Evolutionary conservation across 2,797 vertebrate species (phyloP), one percentile per base, ranked within the genome.

Genomic region (Clarias pachynema): DNA sequence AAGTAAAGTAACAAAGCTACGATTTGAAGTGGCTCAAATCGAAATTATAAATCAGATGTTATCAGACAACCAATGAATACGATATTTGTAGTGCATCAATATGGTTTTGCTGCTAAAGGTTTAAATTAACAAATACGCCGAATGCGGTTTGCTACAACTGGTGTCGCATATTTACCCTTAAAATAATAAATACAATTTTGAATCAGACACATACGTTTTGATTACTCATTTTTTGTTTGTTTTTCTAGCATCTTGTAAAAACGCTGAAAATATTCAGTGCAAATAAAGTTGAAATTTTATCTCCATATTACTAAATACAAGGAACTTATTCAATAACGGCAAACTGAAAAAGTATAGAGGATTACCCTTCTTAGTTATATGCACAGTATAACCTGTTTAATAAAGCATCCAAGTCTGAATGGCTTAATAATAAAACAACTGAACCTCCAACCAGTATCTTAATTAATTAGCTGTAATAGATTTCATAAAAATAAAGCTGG

Each of bases 221-320:
- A 79, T 6, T n/a, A 56, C n/a, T 49, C 10, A 0, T 44, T 86
- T 79, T 29, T 57, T 2, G 8, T 18, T 59, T 40, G 29, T 66
- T 56, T 74, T 57, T 63, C 22, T 66, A 59, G 66, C n/a, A 77
- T 66, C 31, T 84, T 44, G 22, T 49, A 31, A 5, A 79, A 40
- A 63, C 60, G 24, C 63, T 84, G 22, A 34, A 81, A 84, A 84
- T 75, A 60, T 68, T 84, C 82, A 84, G 86, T 87, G 86, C 86
- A 84, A 87, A 80, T 69, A 62, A 69, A n/a, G 81, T 77, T 31
- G 18, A 31, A 16, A 15, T 16, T 49, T 77, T 22, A 49, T 49
- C 60, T 84, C 31, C 49, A 73, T 5, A 63, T 37, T 66, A 40
- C 18, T 59, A 40, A 63, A 80, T 16, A n/a, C 20, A 78, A 59